phyloP scores from a whole-genome alignment of 2,797 vertebrate species.

The Crenichthys baileyi region DNA sequence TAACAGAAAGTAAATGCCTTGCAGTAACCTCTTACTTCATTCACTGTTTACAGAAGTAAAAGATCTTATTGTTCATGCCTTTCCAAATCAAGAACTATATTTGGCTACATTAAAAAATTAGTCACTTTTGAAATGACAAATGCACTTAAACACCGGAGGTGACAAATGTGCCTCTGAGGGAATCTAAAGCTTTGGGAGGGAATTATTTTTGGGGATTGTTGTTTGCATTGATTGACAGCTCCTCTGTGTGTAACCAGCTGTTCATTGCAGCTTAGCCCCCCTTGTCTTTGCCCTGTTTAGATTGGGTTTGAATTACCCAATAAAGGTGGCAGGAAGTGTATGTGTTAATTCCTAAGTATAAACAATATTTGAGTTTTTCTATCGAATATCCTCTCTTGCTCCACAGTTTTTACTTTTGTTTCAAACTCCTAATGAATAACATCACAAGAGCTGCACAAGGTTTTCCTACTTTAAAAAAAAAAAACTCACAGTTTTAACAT shows the following conservation, averaged over 20 bases:
- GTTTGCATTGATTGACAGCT: constrained; percentile 44
- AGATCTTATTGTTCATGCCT: no score
- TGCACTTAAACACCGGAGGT: background rate
- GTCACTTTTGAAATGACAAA: background rate
- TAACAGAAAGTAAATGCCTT: background rate
- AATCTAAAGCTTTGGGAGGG: constrained; percentile 4
- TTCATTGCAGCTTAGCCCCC: constrained; percentile 40
- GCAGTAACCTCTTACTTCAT: background rate
- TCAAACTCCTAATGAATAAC: background rate
- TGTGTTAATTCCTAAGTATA: constrained; percentile 8
- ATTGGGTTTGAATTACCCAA: constrained; percentile 22
- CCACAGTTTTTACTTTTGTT: background rate
- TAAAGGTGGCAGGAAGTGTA: background rate
- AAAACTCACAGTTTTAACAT: constrained; percentile 20
- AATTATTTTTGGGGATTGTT: constrained; percentile 21
- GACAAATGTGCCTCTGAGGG: background rate
- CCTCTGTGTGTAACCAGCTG: constrained; percentile 31
- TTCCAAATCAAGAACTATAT: background rate
- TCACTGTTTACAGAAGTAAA: background rate
- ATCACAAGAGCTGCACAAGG: constrained; percentile 10
- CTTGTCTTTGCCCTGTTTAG: constrained; percentile 12
- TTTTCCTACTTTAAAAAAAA: constrained; percentile 19
- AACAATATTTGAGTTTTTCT: constrained; percentile 2
- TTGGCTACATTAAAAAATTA: background rate
- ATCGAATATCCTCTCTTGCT: constrained; percentile 11